Evolutionary conservation across 2,113 vertebrate species (phyloP).

Genomic region (Neolamprologus falcicula): DNA sequence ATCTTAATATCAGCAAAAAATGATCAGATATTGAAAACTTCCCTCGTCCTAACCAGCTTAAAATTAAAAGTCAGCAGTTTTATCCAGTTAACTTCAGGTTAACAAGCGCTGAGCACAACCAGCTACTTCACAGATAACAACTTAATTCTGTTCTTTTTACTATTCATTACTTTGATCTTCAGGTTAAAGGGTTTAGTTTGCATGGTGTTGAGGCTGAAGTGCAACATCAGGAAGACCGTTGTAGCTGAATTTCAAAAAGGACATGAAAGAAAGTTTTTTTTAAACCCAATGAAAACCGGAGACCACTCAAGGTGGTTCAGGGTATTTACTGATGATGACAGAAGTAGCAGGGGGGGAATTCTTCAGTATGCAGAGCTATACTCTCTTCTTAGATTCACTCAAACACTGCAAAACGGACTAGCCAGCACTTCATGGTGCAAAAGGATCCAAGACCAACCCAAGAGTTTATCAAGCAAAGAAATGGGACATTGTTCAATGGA

Average conservation of each 20-base stretch:
- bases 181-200: background rate
- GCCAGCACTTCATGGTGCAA: background rate
- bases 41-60: background rate
- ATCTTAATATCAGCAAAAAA: background rate
- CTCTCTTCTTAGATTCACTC: background rate
- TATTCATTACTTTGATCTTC: background rate
- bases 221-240: rapidly evolving
- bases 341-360: background rate
- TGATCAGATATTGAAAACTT: background rate
- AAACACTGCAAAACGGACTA: background rate
- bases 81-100: background rate
- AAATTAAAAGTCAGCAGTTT: background rate
- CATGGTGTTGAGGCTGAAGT: background rate
- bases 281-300: background rate
- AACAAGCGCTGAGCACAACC: background rate
- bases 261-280: background rate
- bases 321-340: background rate
- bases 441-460: background rate
- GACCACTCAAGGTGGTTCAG: background rate
- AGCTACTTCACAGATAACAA: rapidly evolving
- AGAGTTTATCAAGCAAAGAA: background rate
- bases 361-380: background rate
- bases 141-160: background rate
- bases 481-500: background rate
- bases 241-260: background rate